Evolutionary conservation across 1,140 invertebrate species (phyloP), one percentile per base, ranked within the genome.

Genomic region (Drosophila fuyamai): DNA sequence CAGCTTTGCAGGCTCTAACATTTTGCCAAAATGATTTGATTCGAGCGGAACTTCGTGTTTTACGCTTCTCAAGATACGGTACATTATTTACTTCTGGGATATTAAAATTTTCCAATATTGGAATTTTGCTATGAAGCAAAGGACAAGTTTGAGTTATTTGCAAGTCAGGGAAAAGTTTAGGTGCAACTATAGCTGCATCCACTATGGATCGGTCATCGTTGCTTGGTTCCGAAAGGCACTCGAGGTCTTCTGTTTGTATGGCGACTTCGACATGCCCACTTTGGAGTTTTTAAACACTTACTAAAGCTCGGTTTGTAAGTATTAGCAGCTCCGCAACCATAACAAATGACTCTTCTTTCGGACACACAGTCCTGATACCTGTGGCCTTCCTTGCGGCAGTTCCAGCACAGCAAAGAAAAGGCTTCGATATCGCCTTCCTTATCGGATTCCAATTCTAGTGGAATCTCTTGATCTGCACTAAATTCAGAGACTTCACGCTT

Each of bases 141-240:
- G 38, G 38, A 13, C 38, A 3, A 4, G 12, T 12, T 9, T 12
- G 13, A 1, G 8, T n/a, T 40, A 9, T 40, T 40, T 40, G 38
- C 4, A 1, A 1, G 12, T 40, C 38, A n/a, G 38, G 29, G 4
- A 6, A 29, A 29, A 29, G 7, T 1, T 5, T 29, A 5, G 29
- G 29, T 29, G 27, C 27, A 29, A 29, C 27, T 29, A n/a, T n/a
- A n/a, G n/a, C n/a, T n/a, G n/a, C n/a, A n/a, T n/a, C n/a, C n/a
- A n/a, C n/a, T n/a, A n/a, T n/a, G n/a, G n/a, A 16, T 59, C 29
- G 43, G 56, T 59, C 14, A 47, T 59, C 10, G 56, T 59, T 12
- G 27, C 16, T 18, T 47, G 56, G 12, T 3, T 16, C 0, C 29
- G 16, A n/a, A n/a, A 8, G 27, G 29, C 43, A 47, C 2, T 13